Conservation (phyloP, 2,888 invertebrate species). For the Plagodis dolabraria region DNA sequence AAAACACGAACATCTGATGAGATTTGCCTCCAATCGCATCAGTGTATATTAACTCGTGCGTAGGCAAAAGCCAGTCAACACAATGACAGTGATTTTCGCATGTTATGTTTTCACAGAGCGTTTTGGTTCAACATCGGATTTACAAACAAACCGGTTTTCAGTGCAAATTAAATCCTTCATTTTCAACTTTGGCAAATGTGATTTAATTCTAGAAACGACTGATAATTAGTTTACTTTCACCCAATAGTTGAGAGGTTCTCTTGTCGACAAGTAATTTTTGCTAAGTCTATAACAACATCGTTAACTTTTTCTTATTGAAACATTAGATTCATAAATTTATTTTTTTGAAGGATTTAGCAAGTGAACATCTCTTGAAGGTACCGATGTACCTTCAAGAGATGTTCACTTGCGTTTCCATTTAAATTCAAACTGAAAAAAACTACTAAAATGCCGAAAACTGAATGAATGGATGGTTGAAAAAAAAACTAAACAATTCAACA, state of each 20-base stretch:
- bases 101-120: constrained; percentile 48
- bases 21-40: constrained; percentile 53
- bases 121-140: constrained; percentile 49
- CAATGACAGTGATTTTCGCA: constrained; percentile 37
- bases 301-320: no score
- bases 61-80: constrained; percentile 38
- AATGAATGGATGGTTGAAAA: no score
- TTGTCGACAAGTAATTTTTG: no score
- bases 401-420: no score
- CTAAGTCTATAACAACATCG: no score
- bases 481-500: no score
- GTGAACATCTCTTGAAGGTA: no score
- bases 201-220: background rate
- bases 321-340: no score
- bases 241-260: background rate
- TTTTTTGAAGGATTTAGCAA: no score
- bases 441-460: no score
- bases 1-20: constrained; percentile 49
- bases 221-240: background rate
- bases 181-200: background rate
- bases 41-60: constrained; percentile 56
- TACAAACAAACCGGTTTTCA: constrained; percentile 18
- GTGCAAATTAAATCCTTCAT: constrained; percentile 3
- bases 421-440: no score
- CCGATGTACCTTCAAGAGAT: no score